Evolutionary conservation across 2,113 vertebrate species (phyloP), one percentile per base, ranked within the genome.

Genomic region (Melanerpes aurifrons): DNA sequence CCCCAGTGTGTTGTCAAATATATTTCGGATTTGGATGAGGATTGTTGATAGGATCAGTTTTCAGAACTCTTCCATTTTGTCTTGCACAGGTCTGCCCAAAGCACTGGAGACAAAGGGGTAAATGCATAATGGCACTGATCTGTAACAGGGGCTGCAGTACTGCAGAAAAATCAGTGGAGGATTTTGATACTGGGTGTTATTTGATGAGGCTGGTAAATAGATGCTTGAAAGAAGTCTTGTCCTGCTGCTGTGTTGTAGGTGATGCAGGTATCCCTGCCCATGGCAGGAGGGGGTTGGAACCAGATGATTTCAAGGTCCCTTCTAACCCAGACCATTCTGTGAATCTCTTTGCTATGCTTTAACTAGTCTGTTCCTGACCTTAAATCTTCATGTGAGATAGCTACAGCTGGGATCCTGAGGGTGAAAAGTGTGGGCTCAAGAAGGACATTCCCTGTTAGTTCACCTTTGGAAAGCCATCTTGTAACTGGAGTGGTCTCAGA

Each of bases 401-500:
- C 58, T 75, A 3, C 61, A 32, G 31, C 64, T 62, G 68, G 50
- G 35, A 19, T 18, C 0, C 0, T 3, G 5, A 26, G 13, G 20
- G 26, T 9, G 11, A 61, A 20, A 7, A 19, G 53, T 26, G 47
- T 26, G 61, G 24, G 35, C 32, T 25, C 7, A 0, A n/a, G 32
- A 62, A 59, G 28, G 16, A 7, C 28, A 25, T 24, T 8, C 53
- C 37, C 26, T 25, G 4, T 13, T 31, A 20, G 40, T 11, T 67
- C 58, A 9, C 1, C 0, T 35, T 9, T 20, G 59, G 70, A 21
- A 59, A 21, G 47, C 40, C n/a, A 13, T 24, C 53, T 29, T 3
- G 0, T 9, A 11, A 3, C 40, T 2, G 31, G 1, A 40, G 21
- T 9, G 53, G 4, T 28, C 61, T 25, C 2, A 0, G 53, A 40